phyloP scores from a whole-genome alignment of 2,113 vertebrate species.

The Antigone vipio region DNA sequence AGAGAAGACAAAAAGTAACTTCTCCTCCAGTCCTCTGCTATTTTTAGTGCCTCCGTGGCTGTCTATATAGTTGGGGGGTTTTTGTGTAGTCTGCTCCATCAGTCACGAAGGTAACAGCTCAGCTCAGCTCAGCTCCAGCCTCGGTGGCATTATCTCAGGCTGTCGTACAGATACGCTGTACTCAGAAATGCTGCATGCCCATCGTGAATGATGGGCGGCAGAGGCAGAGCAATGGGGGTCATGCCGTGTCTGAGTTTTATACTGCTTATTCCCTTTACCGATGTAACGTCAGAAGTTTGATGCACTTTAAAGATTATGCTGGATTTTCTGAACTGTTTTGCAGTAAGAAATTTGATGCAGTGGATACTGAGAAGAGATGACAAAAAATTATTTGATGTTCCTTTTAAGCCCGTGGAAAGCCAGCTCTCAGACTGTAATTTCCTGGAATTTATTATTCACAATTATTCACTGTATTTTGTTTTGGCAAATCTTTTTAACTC shows the following conservation, averaged over 20 bases:
- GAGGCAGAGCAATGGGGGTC: not conserved
- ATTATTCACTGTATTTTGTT: constrained; percentile 61
- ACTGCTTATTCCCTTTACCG: not conserved
- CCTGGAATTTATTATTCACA: constrained; percentile 51
- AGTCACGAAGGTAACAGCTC: not conserved
- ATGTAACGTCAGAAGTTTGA: not conserved
- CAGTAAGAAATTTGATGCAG: constrained; percentile 3
- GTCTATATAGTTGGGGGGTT: not conserved
- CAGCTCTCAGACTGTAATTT: constrained; percentile 42
- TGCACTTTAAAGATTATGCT: constrained; percentile 24
- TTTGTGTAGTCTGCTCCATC: not conserved
- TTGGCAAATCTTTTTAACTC: constrained; percentile 58
- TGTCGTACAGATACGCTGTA: not conserved
- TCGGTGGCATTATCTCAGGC: not conserved
- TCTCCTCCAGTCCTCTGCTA: not conserved
- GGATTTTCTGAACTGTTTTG: not conserved
- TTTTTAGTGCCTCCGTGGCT: not conserved
- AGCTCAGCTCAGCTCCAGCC: not conserved
- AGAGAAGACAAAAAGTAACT: constrained; percentile 42
- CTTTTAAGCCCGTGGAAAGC: constrained; percentile 42
- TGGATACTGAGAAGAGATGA: constrained; percentile 5
- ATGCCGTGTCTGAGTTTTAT: not conserved
- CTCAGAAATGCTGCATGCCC: not conserved
- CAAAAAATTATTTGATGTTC: constrained; percentile 56
- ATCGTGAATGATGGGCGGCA: not conserved